phyloP scores from a whole-genome alignment of 2,113 vertebrate species.

The Embiotoca jacksoni region DNA sequence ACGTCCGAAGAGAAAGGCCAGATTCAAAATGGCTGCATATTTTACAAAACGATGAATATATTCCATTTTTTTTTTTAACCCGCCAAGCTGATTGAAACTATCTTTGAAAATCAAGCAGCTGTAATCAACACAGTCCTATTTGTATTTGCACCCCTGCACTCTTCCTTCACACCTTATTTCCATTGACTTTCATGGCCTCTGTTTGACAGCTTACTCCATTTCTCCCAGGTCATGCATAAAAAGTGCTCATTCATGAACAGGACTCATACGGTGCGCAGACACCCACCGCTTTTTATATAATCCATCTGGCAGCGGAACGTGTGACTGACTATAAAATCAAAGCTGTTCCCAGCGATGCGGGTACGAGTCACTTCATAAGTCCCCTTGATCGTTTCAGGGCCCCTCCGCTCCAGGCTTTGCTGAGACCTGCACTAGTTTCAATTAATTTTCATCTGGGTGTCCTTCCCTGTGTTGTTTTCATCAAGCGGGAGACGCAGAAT shows the following conservation, averaged over 20 bases:
- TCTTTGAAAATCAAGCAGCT: background rate
- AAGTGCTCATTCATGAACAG: conserved; percentile 51
- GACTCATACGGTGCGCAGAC: conserved; percentile 18
- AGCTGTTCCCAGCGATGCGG: conserved; percentile 26
- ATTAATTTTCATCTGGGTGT: conserved; percentile 52
- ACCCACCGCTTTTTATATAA: conserved; percentile 52
- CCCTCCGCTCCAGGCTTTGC: conserved; percentile 35
- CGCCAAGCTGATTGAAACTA: background rate
- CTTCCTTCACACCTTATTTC: conserved; percentile 7
- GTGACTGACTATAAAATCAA: conserved; percentile 57
- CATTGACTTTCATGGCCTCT: background rate
- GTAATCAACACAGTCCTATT: background rate
- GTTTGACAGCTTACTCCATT: conserved; percentile 43
- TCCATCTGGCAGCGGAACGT: conserved; percentile 45
- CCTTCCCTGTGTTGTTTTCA: conserved; percentile 54
- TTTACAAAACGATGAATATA: background rate
- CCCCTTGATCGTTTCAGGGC: conserved; percentile 54
- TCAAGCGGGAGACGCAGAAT: conserved; percentile 24
- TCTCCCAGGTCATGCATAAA: conserved; percentile 53
- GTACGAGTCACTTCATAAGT: conserved; percentile 48
- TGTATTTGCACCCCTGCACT: background rate
- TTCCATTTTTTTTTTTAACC: background rate
- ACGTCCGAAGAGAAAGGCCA: too few relatives aligned
- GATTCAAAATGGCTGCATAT: background rate
- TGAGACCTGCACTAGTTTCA: conserved; percentile 53